Base-by-base conservation (phyloP, 2,888 invertebrate species). In the Sycophila texana region DNA sequence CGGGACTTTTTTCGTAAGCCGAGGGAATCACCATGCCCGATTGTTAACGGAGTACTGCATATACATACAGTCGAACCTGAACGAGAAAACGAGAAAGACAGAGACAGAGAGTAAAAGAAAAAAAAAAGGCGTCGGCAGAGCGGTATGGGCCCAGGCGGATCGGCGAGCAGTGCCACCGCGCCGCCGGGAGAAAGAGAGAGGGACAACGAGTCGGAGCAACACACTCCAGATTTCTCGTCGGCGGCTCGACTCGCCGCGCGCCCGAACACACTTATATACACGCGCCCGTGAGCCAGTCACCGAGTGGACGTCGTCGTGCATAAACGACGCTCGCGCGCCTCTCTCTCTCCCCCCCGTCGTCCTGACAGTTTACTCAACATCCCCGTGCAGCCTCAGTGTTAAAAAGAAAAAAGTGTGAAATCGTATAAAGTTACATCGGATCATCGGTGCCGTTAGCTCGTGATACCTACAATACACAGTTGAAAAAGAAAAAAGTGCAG, bases 201-300 rank as follows among this genome's bases (percentile, higher is more conserved):
- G 53, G 30, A n/a, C 12, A 39, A 14, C 22, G 10, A 60, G 30
- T 49, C 12, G 20, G 39, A 71, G 57, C 53, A 57, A 63, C 58
- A 76, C 67, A 76, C 67, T 78, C 68, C 63, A 78, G 67, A 78
- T 78, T 78, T 78, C 73, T 78, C 70, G 68, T 30, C 49, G 53
- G 14, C 12, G 39, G 63, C 53, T 58, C 58, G 53, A 67, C 39
- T 39, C 39, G 39, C 39, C 39, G 39, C 10, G 39, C 39, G 39
- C 39, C 39, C 10, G 39, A 39, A 39, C 39, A 39, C 39, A 39
- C 39, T 39, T 20, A 58, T 16, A n/a, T 30, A 26, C 30, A 22
- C 30, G 30, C 60, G 22, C 26, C 26, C 60, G 22, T 16, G 60
- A 18, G 30, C 61, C 30, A 30, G 61, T 16, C 26, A 26, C 26